These are phyloP conservation scores for Micronycteris hirsuta DNA, from an alignment of 2,113 vertebrate genomes.

Conservation along the genomic window DNA sequence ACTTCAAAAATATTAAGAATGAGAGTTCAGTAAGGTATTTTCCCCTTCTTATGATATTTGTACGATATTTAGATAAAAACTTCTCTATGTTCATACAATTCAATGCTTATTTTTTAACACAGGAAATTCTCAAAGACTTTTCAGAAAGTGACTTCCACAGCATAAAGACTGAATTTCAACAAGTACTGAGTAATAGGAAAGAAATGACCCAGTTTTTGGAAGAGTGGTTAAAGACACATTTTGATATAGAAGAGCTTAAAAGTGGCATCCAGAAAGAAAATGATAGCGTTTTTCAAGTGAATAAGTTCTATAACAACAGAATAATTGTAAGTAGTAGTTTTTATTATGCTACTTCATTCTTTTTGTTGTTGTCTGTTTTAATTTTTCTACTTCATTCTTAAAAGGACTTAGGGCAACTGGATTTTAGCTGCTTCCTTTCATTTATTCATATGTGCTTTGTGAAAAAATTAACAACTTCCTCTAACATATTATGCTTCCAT, in stretches of 20 bases:
- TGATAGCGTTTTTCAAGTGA: slow-evolving; percentile 67
- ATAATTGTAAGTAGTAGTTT: slow-evolving; percentile 74
- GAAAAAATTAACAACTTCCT: background rate
- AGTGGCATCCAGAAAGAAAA: slow-evolving; percentile 75
- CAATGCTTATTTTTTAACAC: slow-evolving; percentile 35
- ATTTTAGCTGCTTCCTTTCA: background rate
- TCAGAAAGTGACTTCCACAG: slow-evolving; percentile 70
- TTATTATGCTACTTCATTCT: background rate
- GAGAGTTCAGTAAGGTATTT: background rate
- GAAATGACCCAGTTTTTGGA: slow-evolving; percentile 72
- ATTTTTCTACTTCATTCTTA: slow-evolving; percentile 21
- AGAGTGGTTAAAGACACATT: slow-evolving; percentile 60
- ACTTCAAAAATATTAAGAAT: slow-evolving; percentile 6
- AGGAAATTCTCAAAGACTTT: slow-evolving; percentile 79
- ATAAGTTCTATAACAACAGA: slow-evolving; percentile 71
- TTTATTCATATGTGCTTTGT: background rate
- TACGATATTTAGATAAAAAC: background rate
- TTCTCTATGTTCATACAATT: background rate
- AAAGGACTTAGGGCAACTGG: background rate
- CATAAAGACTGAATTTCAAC: slow-evolving; percentile 74
- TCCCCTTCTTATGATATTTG: background rate
- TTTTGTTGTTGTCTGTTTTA: background rate
- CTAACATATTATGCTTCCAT: background rate
- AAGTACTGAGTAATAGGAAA: slow-evolving; percentile 67
- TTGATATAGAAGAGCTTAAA: slow-evolving; percentile 72